Evolutionary conservation across 2,113 vertebrate species (phyloP), one percentile per base, ranked within the genome.

Genomic region (Callipepla squamata): DNA sequence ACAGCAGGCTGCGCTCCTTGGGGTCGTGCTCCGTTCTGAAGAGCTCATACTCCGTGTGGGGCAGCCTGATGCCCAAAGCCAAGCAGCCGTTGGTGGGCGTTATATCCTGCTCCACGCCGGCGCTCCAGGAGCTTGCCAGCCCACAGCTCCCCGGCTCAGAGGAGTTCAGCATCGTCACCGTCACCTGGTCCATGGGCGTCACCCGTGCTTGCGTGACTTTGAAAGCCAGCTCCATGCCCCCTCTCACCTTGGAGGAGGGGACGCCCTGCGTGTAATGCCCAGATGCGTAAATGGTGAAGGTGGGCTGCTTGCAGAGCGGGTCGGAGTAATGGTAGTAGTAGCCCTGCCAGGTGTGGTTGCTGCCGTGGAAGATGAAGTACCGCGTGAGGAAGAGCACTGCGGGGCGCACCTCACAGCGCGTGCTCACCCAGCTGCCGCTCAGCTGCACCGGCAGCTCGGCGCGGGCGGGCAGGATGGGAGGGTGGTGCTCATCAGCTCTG

Each of bases 21-120:
- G 92, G 63, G 95, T 98, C 98, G 42, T 93, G 97, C 96, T 99
- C 98, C 3, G 89, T 95, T 96, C 97, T 98, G 97, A 99, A 98
- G 15, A 99, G 98, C 92, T 99, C 98, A 0, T 98, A 99, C 95
- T 99, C 99, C 5, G 98, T 98, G 84, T 99, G 99, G 2, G 98
- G 99, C 86, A 99, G 98, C 73, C 91, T 96, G 96, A 99, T 98
- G 47, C 98, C 99, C 97, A 99, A 81, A 3, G 98, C 96, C 5
- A 94, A 67, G 38, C 99, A 99, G 3, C 99, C 98, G 0, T 98
- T 97, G 1, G 99, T 99, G 73, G 96, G 85, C 0, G 98, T 99
- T 78, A 99, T 94, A 23, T 99, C 99, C 93, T 98, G 98, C 95
- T 99, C 98, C 44, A 94, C 66, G 1, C 98, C 98, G 2, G 97